Evolutionary conservation across 2,888 invertebrate species (phyloP), one percentile per base, ranked within the genome.

Genomic region (Copidosoma aretas): DNA sequence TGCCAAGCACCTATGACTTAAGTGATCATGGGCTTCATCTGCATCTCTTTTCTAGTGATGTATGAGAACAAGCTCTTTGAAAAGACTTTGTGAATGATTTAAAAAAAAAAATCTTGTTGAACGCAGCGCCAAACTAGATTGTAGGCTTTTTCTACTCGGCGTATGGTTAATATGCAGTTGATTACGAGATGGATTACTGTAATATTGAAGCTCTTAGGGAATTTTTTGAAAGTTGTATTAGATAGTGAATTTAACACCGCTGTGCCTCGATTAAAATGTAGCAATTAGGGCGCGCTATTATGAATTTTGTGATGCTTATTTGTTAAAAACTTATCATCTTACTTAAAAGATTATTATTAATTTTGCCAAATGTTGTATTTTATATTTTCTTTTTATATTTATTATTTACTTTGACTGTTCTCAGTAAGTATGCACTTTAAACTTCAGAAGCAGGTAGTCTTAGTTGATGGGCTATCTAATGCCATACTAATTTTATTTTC

Each of bases 301-400:
- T 15, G n/a, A 52, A 43, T 59, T 19, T 66, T 32, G 21, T 56
- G 63, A 58, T 49, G 12, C 62, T 57, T 53, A 46, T n/a, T 65
- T 49, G 58, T 46, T 46, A 46, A 46, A 46, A 8, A 54, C 19
- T 17, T 53, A 57, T 67, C 51, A 56, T 66, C 21, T 60, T 60
- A 58, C 22, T 43, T 43, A 64, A 24, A 46, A 57, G 49, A 54
- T 41, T 39, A 22, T 67, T 64, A 60, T 70, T 64, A 63, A 54
- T 52, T 39, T 63, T 70, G 41, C 51, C 49, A 66, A 65, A 66
- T 70, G 62, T 64, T 64, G 51, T 64, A 67, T n/a, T 60, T 32
- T 32, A 32, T 32, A 32, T 32, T 5, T 32, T 67, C 51, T 56
- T 3, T 56, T 60, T 68, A 60, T 61, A 57, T 19, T 61, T 39